phyloP scores from a whole-genome alignment of 2,113 vertebrate genomes.

The Isurus oxyrinchus region DNA sequence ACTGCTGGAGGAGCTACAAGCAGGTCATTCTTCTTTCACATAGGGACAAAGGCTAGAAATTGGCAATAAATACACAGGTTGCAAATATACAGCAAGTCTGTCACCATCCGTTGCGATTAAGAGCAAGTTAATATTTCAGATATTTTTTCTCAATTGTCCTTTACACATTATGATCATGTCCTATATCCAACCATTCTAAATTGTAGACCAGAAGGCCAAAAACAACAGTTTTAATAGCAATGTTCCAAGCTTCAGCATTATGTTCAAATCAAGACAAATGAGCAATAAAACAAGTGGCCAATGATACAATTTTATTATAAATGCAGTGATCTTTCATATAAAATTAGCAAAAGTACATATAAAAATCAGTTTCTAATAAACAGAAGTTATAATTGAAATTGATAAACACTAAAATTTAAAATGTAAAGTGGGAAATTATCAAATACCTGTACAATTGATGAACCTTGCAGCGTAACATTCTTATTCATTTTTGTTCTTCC shows the following conservation, averaged over 20 bases:
- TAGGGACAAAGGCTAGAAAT: background rate
- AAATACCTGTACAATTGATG: background rate
- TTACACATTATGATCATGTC: background rate
- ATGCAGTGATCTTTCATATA: conserved; percentile 12
- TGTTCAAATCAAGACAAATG: conserved; percentile 17
- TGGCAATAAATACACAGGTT: background rate
- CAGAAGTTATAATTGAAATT: background rate
- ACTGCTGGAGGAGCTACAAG: background rate
- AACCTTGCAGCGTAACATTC: background rate
- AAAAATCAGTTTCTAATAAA: background rate
- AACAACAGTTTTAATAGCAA: background rate
- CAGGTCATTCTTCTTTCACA: background rate
- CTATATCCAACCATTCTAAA: background rate
- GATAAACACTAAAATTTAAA: conserved; percentile 1
- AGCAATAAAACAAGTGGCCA: conserved; percentile 1
- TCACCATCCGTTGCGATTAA: background rate
- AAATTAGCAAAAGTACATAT: conserved; percentile 19
- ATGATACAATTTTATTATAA: conserved; percentile 30
- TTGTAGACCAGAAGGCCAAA: background rate
- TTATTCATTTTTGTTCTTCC: background rate
- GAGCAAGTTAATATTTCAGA: background rate
- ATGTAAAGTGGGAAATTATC: conserved; percentile 3
- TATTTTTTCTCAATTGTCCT: background rate
- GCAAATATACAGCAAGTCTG: background rate
- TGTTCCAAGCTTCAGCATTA: background rate